phyloP scores from a whole-genome alignment of 1,140 invertebrate genomes.

The Spodoptera litura region DNA sequence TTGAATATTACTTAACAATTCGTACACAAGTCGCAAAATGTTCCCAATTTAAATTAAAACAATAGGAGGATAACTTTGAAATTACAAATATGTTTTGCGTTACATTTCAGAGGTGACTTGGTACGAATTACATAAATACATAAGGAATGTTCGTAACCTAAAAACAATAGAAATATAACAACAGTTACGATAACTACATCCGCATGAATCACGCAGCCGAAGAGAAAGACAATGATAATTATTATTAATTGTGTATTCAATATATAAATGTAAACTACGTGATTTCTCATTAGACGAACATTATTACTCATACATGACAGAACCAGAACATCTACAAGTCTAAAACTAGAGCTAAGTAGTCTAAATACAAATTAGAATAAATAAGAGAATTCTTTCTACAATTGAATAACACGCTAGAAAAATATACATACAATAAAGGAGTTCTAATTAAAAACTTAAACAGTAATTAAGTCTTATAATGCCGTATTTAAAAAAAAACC shows the following conservation, averaged over 20 bases:
- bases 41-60: no score
- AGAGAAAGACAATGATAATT: conserved; percentile 26
- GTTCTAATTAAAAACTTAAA: conserved; percentile 6
- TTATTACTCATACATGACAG: background rate
- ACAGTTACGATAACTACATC: conserved; percentile 29
- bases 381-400: conserved; percentile 37
- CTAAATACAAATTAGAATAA: conserved; percentile 18
- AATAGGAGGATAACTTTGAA: no score
- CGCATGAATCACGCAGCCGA: conserved; percentile 17
- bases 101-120: no score
- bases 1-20: no score
- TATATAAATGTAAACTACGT: background rate
- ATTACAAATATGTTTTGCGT: no score
- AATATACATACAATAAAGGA: background rate
- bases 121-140: background rate
- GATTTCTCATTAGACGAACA: background rate
- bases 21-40: no score
- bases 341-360: background rate
- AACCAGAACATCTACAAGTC: no score
- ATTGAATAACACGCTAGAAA: background rate
- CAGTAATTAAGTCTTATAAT: conserved; percentile 34
- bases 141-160: conserved; percentile 28
- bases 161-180: conserved; percentile 26
- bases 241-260: conserved; percentile 7
- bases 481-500: background rate